Conservation (phyloP, 2,888 invertebrate genomes). For the Drosophila pegasa region DNA sequence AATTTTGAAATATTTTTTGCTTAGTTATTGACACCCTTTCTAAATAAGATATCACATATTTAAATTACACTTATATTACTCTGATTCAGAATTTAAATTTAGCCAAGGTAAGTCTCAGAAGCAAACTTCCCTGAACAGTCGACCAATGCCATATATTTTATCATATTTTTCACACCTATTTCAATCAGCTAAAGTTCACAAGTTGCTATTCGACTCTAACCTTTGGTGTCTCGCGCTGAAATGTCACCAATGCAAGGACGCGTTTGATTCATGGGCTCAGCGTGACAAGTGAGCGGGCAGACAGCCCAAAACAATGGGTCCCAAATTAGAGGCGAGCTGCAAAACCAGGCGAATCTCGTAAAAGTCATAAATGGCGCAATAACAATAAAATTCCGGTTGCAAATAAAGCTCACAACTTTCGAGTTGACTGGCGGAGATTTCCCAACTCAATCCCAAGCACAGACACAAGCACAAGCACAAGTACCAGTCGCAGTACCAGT, state of each 20-base stretch:
- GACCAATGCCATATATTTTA: not conserved
- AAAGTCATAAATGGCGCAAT: conserved; percentile 76
- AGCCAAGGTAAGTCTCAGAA: not conserved
- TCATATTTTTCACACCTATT: conserved; percentile 18
- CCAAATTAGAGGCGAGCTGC: conserved; percentile 56
- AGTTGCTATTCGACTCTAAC: conserved; percentile 13
- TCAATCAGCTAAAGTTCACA: not conserved
- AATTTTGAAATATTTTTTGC: not conserved
- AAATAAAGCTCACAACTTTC: conserved; percentile 72
- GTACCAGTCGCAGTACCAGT: not conserved
- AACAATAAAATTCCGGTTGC: conserved; percentile 80
- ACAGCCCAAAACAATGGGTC: conserved; percentile 48
- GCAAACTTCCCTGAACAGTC: not conserved
- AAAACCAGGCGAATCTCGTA: conserved; percentile 60
- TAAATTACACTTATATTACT: too few species aligned
- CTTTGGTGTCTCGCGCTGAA: conserved; percentile 18
- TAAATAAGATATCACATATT: too few species aligned
- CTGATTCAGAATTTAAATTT: not conserved
- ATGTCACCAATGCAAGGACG: conserved; percentile 34
- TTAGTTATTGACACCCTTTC: not conserved
- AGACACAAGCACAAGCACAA: conserved; percentile 21
- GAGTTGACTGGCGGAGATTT: conserved; percentile 57
- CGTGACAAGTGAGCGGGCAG: conserved; percentile 30
- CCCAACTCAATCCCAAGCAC: conserved; percentile 17
- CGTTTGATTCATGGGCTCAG: conserved; percentile 25